phyloP scores from a whole-genome alignment of 2,113 vertebrate species.

The Hydrochoerus hydrochaeris region DNA sequence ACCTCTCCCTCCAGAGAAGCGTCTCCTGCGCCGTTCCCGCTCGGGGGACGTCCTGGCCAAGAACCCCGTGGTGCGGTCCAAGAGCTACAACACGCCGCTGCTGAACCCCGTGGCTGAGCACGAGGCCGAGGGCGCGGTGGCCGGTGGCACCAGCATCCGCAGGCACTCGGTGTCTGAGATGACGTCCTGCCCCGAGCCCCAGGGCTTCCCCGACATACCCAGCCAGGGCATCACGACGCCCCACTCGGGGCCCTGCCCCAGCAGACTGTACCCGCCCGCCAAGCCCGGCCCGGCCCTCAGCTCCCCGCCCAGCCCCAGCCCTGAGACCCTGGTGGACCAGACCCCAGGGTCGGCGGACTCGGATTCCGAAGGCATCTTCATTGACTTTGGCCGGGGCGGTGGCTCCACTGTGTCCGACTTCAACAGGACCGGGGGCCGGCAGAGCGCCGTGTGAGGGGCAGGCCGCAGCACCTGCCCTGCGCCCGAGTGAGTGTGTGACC shows the following conservation, averaged over 20 bases:
- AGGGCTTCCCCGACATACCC: slow-evolving; percentile 84
- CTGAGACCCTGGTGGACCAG: slow-evolving; percentile 90
- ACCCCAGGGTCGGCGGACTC: slow-evolving; percentile 91
- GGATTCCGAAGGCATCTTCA: slow-evolving; percentile 94
- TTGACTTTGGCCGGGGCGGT: slow-evolving; percentile 89
- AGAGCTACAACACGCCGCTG: slow-evolving; percentile 97
- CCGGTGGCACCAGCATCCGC: slow-evolving; percentile 85
- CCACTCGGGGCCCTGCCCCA: slow-evolving; percentile 78
- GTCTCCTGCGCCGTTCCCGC: slow-evolving; percentile 88
- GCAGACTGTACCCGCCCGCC: slow-evolving; percentile 84
- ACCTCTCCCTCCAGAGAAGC: slow-evolving; percentile 89
- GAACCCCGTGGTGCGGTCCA: slow-evolving; percentile 94
- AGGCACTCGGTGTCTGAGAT: slow-evolving; percentile 96
- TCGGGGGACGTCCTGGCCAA: slow-evolving; percentile 87
- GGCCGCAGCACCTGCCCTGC: neutral
- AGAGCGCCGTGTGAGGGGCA: slow-evolving; percentile 87
- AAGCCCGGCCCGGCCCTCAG: slow-evolving; percentile 73
- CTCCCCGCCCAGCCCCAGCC: slow-evolving; percentile 89
- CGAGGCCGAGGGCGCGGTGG: slow-evolving; percentile 85
- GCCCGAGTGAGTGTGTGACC: no score
- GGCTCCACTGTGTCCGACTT: slow-evolving; percentile 82
- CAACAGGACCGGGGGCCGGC: slow-evolving; percentile 85
- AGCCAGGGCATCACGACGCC: slow-evolving; percentile 78
- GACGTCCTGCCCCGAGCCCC: slow-evolving; percentile 92
- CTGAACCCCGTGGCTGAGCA: slow-evolving; percentile 94